phyloP scores from a whole-genome alignment of 2,797 vertebrate species.

The Natrix natrix region DNA sequence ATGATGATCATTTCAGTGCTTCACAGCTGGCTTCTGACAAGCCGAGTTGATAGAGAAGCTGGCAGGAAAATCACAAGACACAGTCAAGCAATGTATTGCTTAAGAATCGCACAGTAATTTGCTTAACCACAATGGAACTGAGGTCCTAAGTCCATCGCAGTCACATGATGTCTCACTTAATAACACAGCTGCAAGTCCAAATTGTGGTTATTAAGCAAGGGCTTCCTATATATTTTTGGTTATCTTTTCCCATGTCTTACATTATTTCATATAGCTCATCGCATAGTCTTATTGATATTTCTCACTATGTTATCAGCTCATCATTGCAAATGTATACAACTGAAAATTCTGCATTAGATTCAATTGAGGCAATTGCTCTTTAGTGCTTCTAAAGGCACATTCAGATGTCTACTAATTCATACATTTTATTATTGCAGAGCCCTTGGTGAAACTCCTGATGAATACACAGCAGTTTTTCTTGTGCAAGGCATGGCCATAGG shows the following conservation, averaged over 20 bases:
- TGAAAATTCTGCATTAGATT: neutral
- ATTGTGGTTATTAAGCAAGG: neutral
- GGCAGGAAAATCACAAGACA: neutral
- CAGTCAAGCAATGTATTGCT: neutral
- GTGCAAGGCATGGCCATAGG: conserved; percentile 84
- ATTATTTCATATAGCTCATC: neutral
- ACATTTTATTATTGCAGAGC: conserved; percentile 67
- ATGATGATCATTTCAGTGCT: neutral
- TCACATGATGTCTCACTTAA: neutral
- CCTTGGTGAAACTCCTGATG: conserved; percentile 79
- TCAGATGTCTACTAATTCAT: neutral
- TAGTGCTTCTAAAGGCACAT: neutral
- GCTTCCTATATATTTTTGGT: neutral
- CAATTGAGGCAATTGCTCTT: conserved; percentile 1
- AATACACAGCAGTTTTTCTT: conserved; percentile 82
- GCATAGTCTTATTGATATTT: neutral
- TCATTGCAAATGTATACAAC: neutral
- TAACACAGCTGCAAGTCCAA: neutral
- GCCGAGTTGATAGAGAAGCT: neutral
- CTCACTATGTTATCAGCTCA: neutral
- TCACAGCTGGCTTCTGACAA: neutral
- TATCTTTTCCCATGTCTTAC: neutral
- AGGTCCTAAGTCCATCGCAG: neutral
- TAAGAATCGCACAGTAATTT: neutral
- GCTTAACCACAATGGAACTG: neutral